Evolutionary conservation across 2,113 vertebrate species (phyloP).

Genomic region (Bufo gargarizans): DNA sequence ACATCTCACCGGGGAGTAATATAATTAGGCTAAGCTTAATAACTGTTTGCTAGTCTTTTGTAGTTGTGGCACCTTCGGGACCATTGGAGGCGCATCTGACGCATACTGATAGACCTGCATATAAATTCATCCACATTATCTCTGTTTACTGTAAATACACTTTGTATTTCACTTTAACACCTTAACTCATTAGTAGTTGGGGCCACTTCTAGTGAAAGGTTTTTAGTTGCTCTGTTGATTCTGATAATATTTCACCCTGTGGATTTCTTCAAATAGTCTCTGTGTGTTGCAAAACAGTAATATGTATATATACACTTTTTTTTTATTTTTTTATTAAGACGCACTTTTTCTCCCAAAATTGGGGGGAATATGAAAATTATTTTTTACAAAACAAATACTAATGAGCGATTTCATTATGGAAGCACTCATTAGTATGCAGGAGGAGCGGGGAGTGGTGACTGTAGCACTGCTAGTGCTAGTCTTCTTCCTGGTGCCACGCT

Average conservation of each 20-base stretch:
- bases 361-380: too few species aligned
- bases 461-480: too few species aligned
- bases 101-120: slow-evolving; percentile 33
- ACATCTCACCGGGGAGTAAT: slow-evolving; percentile 65
- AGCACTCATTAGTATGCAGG: too few species aligned
- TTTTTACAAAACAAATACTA: too few species aligned
- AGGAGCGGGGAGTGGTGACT: too few species aligned
- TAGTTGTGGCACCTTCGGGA: slow-evolving; percentile 59
- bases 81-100: slow-evolving; percentile 1
- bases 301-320: too few species aligned
- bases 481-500: too few species aligned
- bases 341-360: too few species aligned
- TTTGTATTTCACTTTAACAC: neutral
- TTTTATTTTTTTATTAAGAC: too few species aligned
- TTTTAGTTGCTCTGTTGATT: neutral
- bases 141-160: slow-evolving; percentile 48
- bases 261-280: neutral
- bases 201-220: neutral
- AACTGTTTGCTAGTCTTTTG: slow-evolving; percentile 62
- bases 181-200: neutral
- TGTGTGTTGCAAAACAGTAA: neutral
- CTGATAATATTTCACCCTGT: neutral
- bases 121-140: slow-evolving; percentile 43
- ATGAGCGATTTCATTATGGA: too few species aligned
- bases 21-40: slow-evolving; percentile 66